phyloP scores from a whole-genome alignment of 2,797 vertebrate species.

The Ciconia nigra region DNA sequence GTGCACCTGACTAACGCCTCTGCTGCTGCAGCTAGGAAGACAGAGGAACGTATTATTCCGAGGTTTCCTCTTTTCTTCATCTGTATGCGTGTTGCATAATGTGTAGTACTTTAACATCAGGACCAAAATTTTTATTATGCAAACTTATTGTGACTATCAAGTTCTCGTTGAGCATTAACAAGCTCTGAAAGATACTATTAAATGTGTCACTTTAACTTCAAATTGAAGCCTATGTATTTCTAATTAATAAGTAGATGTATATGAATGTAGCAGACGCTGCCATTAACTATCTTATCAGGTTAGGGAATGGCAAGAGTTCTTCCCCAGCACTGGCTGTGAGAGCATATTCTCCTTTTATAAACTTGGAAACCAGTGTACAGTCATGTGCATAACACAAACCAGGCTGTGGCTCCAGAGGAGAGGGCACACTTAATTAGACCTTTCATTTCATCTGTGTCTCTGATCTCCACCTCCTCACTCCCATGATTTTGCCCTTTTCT shows the following conservation, averaged over 20 bases:
- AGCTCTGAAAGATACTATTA: slow-evolving; percentile 31
- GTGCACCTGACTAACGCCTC: not conserved
- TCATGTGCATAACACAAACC: not conserved
- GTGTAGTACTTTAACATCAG: slow-evolving; percentile 4
- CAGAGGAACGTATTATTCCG: not conserved
- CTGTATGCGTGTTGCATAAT: not conserved
- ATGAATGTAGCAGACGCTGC: not conserved
- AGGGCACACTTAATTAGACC: slow-evolving; percentile 34
- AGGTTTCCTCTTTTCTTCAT: slow-evolving; percentile 15
- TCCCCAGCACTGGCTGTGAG: not conserved
- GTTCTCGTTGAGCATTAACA: not conserved
- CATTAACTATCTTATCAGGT: not conserved
- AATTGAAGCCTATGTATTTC: slow-evolving; percentile 31
- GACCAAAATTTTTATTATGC: slow-evolving; percentile 33
- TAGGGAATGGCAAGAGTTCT: not conserved
- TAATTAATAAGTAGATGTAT: slow-evolving; percentile 48
- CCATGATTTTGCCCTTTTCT: slow-evolving; percentile 6
- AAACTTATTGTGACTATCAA: slow-evolving; percentile 46
- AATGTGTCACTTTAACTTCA: slow-evolving; percentile 34
- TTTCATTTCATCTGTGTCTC: slow-evolving; percentile 4
- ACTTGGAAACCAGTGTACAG: not conserved
- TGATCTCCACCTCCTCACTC: slow-evolving; percentile 39
- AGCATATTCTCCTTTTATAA: not conserved
- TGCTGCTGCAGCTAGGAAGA: not conserved
- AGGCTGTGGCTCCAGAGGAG: not conserved